A percentile compares a stretch with the other conserved stretches of the same genome.
phyloP scores from a whole-genome alignment of 2,113 vertebrate genomes.

The Diadophis punctatus region DNA sequence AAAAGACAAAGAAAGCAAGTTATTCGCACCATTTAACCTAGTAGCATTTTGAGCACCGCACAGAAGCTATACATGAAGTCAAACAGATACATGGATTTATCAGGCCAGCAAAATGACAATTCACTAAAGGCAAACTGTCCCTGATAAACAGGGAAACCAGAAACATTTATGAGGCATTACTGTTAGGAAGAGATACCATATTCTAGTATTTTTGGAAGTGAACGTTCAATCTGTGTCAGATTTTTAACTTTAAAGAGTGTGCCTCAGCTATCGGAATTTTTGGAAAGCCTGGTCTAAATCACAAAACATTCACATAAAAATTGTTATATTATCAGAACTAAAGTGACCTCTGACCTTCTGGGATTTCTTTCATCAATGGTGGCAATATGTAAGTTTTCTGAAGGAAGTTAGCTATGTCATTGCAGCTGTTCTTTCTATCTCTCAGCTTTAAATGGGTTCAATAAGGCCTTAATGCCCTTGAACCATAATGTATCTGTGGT shows the following conservation, averaged over 20 bases:
- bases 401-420: constrained; percentile 56
- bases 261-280: neutral
- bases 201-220: neutral
- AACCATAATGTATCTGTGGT: constrained; percentile 61
- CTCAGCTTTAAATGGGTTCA: constrained; percentile 59
- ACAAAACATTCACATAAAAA: constrained; percentile 18
- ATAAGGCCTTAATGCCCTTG: constrained; percentile 65
- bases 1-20: neutral
- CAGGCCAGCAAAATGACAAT: neutral
- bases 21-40: neutral
- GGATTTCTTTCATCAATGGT: constrained; percentile 55
- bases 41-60: neutral
- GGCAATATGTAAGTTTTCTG: constrained; percentile 52
- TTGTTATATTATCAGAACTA: constrained; percentile 56
- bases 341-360: constrained; percentile 59
- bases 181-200: neutral
- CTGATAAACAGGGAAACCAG: neutral
- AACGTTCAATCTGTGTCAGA: neutral
- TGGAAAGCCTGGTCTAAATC: constrained; percentile 1
- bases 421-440: constrained; percentile 60
- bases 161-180: neutral
- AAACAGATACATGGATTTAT: neutral
- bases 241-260: neutral
- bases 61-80: neutral
- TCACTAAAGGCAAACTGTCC: neutral